These are phyloP conservation scores for Ochropleura plecta DNA, from an alignment of 2,888 invertebrate species.

Conservation along the genomic window DNA sequence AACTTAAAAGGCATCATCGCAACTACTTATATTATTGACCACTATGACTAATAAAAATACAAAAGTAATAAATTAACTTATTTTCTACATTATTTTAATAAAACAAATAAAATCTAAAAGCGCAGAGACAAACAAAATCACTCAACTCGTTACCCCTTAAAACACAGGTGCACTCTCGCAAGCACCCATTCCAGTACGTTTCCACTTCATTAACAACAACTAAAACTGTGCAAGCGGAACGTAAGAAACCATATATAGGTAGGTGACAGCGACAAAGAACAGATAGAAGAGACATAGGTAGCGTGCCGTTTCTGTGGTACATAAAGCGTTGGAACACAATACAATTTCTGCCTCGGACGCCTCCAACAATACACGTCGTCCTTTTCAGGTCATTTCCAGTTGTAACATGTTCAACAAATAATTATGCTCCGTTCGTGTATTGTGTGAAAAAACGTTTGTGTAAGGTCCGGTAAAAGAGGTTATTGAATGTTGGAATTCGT, in stretches of 20 bases:
- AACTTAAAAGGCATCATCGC: too few relatives aligned
- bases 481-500: constrained; percentile 54
- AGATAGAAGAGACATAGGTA: constrained; percentile 69
- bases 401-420: constrained; percentile 83
- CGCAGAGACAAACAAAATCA: constrained; percentile 18
- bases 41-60: too few relatives aligned
- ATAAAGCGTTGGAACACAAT: constrained; percentile 84
- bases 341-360: constrained; percentile 85
- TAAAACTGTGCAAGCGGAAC: constrained; percentile 64
- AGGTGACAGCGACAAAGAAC: constrained; percentile 81
- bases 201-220: constrained; percentile 62
- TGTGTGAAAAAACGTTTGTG: constrained; percentile 75
- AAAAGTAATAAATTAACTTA: too few relatives aligned
- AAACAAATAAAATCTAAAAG: neutral
- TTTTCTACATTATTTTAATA: too few relatives aligned
- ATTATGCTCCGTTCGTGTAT: constrained; percentile 76
- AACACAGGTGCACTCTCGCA: constrained; percentile 42
- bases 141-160: constrained; percentile 27
- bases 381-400: constrained; percentile 88
- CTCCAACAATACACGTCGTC: constrained; percentile 82
- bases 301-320: constrained; percentile 74
- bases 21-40: too few relatives aligned
- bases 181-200: constrained; percentile 38
- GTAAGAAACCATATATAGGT: constrained; percentile 73
- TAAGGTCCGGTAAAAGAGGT: constrained; percentile 52